Percentiles rank a stretch among this genome's conserved stretches.
Conservation (phyloP, 2,113 vertebrate genomes). For the Periophthalmus modestus region DNA sequence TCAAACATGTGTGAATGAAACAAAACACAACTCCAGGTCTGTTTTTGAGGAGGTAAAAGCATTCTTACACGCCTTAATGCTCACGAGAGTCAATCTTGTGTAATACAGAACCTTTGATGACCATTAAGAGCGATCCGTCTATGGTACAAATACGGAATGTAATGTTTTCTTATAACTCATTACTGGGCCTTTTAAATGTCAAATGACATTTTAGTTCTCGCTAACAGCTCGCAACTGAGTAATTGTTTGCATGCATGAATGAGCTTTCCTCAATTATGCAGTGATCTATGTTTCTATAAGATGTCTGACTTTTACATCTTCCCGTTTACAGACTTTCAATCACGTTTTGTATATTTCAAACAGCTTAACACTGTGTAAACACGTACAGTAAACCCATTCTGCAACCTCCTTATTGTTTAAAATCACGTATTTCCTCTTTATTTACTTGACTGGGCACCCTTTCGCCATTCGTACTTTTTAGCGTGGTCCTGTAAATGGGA, state of each 20-base stretch:
- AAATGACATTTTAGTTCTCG: not conserved
- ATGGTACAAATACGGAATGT: not conserved
- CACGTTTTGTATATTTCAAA: slow-evolving; percentile 8
- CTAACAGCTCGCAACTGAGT: not conserved
- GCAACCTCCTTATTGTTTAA: slow-evolving; percentile 9
- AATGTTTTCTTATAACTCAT: not conserved
- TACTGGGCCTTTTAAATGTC: not conserved
- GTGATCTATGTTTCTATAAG: not conserved
- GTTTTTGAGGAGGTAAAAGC: no score
- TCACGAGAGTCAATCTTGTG: no score
- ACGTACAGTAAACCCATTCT: slow-evolving; percentile 5
- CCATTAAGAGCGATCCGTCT: not conserved
- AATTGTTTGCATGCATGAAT: not conserved
- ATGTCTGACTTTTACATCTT: not conserved
- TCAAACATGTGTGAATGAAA: no score
- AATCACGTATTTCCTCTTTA: not conserved
- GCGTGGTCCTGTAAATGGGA: slow-evolving; percentile 16
- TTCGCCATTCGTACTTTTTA: slow-evolving; percentile 15
- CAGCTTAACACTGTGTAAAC: slow-evolving; percentile 10
- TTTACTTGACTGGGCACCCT: not conserved
- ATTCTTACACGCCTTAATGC: no score
- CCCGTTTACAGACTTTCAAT: not conserved
- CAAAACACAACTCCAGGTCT: no score
- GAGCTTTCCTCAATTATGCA: no score
- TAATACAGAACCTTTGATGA: no score